phyloP scores from a whole-genome alignment of 2,797 vertebrate species.

The Sebastes dallii region DNA sequence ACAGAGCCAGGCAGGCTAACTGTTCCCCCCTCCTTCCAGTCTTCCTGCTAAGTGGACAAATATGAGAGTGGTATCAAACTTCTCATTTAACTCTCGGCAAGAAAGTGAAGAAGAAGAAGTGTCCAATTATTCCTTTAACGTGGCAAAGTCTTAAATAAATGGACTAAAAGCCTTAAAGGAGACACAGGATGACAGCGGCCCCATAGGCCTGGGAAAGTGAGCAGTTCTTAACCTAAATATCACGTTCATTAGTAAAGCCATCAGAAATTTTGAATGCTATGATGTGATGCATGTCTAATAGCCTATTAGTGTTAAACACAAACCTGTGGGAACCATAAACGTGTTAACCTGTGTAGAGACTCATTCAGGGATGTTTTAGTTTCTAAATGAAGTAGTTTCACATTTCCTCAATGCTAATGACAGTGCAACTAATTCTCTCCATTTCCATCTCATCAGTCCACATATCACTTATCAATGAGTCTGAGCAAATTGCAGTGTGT shows the following conservation, averaged over 20 bases:
- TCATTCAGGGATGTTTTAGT: constrained; percentile 16
- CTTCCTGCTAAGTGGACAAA: neutral
- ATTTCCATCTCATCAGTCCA: constrained; percentile 40
- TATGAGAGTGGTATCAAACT: neutral
- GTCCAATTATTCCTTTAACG: neutral
- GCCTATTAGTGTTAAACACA: constrained; percentile 26
- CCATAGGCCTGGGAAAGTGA: neutral
- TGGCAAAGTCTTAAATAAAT: neutral
- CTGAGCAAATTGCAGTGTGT: constrained; percentile 37
- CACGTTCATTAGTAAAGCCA: constrained; percentile 26
- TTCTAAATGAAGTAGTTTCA: constrained; percentile 40
- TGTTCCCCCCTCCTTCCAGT: neutral
- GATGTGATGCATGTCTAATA: constrained; percentile 17
- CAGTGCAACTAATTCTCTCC: constrained; percentile 28
- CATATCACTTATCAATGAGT: constrained; percentile 36
- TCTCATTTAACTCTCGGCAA: neutral
- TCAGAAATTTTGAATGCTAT: neutral
- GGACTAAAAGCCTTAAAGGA: neutral
- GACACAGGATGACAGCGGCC: neutral
- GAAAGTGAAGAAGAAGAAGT: neutral
- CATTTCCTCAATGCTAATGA: constrained; percentile 34
- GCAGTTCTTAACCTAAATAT: constrained; percentile 11
- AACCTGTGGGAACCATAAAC: constrained; percentile 12
- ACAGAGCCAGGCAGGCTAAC: neutral
- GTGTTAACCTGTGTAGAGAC: constrained; percentile 9